Conservation (phyloP, 2,797 vertebrate species). For the Dicrostonyx torquatus region DNA sequence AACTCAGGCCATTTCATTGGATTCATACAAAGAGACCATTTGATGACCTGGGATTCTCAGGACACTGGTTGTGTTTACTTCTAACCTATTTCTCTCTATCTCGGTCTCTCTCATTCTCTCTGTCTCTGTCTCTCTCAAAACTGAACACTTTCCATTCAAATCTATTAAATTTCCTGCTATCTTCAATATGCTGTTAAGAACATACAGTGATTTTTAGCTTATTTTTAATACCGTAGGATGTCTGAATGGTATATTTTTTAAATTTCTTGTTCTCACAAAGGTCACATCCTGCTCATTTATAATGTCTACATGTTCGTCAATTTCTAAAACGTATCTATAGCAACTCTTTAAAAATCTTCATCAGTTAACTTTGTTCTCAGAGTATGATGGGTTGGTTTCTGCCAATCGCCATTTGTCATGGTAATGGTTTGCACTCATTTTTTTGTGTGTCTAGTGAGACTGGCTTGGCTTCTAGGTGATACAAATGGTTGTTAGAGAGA, state of each 20-base stretch:
- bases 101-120: not conserved
- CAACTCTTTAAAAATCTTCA: not conserved
- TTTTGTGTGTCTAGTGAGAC: not conserved
- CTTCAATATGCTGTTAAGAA: not conserved
- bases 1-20: no score
- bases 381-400: not conserved
- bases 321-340: not conserved
- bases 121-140: not conserved
- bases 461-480: not conserved
- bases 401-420: not conserved
- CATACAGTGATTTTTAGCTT: not conserved
- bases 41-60: not conserved
- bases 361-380: not conserved
- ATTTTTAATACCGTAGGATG: not conserved
- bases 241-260: not conserved
- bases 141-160: constrained; percentile 14
- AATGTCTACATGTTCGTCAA: not conserved
- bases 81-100: not conserved
- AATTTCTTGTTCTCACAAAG: not conserved
- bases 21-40: not conserved
- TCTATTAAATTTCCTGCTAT: not conserved
- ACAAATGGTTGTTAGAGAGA: not conserved
- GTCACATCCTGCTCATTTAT: not conserved
- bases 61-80: not conserved
- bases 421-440: not conserved